phyloP scores from a whole-genome alignment of 2,888 invertebrate genomes.

The Hymenopus coronatus region DNA sequence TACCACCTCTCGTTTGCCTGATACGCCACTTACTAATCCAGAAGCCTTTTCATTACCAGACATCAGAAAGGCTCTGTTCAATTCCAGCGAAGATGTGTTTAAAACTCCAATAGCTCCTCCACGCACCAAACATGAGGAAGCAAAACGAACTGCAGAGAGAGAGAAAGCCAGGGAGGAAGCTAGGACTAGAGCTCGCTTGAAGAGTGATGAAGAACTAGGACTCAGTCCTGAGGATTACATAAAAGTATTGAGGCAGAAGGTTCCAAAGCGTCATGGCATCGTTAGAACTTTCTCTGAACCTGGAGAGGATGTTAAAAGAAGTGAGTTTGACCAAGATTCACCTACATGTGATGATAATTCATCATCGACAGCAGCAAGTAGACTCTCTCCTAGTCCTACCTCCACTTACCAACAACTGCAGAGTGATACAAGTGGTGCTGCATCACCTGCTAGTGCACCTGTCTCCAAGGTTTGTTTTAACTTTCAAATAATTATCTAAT shows the following conservation, averaged over 20 bases:
- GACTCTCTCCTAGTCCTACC: neutral
- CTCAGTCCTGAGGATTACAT: slow-evolving; percentile 68
- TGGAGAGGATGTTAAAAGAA: slow-evolving; percentile 2
- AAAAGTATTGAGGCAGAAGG: slow-evolving; percentile 53
- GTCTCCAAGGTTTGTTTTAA: neutral
- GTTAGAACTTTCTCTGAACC: slow-evolving; percentile 23
- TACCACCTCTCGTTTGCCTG: slow-evolving; percentile 28
- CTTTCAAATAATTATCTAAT: neutral
- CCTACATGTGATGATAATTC: neutral
- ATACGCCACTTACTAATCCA: slow-evolving; percentile 41
- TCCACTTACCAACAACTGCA: slow-evolving; percentile 13
- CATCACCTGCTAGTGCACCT: slow-evolving; percentile 20
- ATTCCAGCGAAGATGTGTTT: slow-evolving; percentile 44
- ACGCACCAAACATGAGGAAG: slow-evolving; percentile 50
- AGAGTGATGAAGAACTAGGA: slow-evolving; percentile 71
- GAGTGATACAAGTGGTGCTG: slow-evolving; percentile 6
- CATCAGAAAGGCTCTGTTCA: slow-evolving; percentile 44
- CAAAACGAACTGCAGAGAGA: slow-evolving; percentile 54
- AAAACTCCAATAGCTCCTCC: slow-evolving; percentile 55
- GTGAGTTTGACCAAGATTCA: neutral
- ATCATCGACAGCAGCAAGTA: neutral
- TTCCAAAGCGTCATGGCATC: slow-evolving; percentile 34
- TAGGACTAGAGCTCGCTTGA: slow-evolving; percentile 62
- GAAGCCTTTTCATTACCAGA: slow-evolving; percentile 50
- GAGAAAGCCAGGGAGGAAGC: slow-evolving; percentile 60